These are phyloP conservation scores for Sander lucioperca DNA, from an alignment of 2,113 vertebrate genomes.

Conservation along the genomic window DNA sequence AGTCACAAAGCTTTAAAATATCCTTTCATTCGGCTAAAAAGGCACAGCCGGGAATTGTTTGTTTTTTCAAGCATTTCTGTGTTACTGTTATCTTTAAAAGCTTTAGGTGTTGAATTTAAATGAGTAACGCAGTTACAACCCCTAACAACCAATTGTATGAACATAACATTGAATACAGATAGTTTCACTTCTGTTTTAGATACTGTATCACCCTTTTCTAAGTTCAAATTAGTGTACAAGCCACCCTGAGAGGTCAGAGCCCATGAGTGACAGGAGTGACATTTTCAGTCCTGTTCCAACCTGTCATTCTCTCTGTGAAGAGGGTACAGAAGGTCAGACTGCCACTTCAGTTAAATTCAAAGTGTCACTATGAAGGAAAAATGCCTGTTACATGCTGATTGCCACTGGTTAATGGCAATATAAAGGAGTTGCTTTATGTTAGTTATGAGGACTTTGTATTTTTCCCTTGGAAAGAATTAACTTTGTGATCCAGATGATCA, in stretches of 20 bases:
- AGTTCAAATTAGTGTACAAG: slow-evolving; percentile 37
- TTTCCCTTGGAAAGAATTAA: slow-evolving; percentile 9
- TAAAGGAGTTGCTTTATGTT: not conserved
- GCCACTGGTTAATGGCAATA: slow-evolving; percentile 6
- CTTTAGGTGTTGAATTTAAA: slow-evolving; percentile 49
- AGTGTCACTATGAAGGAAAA: slow-evolving; percentile 35
- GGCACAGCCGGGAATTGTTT: not conserved
- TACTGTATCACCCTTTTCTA: slow-evolving; percentile 14
- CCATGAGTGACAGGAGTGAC: slow-evolving; percentile 57
- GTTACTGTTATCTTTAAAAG: slow-evolving; percentile 37
- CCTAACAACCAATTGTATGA: not conserved
- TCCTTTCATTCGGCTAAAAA: slow-evolving; percentile 54
- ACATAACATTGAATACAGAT: slow-evolving; percentile 7
- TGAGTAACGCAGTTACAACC: slow-evolving; percentile 37
- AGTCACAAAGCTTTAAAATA: slow-evolving; percentile 53
- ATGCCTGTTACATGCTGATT: slow-evolving; percentile 52
- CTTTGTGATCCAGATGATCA: slow-evolving; percentile 21
- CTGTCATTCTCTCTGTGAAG: slow-evolving; percentile 39
- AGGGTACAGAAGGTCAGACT: slow-evolving; percentile 66
- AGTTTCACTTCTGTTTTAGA: slow-evolving; percentile 12
- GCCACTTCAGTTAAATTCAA: slow-evolving; percentile 62
- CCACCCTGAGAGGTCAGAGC: slow-evolving; percentile 15
- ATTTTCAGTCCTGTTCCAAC: slow-evolving; percentile 61
- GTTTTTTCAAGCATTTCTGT: slow-evolving; percentile 18
- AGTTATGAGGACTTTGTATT: slow-evolving; percentile 14